Evolutionary conservation across 1,140 invertebrate genomes (phyloP).

Genomic region (Drosophila eugracilis): DNA sequence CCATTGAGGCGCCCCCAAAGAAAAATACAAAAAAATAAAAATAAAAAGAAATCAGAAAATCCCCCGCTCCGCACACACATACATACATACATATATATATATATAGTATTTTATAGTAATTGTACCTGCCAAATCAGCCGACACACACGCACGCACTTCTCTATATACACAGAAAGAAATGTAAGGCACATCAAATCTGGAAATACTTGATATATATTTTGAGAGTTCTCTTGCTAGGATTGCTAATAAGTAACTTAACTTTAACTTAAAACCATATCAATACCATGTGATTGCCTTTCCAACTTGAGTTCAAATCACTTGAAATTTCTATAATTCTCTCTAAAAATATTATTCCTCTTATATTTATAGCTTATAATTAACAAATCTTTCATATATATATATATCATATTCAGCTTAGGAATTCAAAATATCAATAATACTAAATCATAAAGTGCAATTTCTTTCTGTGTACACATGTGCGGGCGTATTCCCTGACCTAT

Average conservation of each 20-base stretch:
- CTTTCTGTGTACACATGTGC: conserved; percentile 1
- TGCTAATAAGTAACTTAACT: too few species aligned
- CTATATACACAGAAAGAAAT: background rate
- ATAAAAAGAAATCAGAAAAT: conserved; percentile 3
- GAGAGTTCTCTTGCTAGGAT: too few species aligned
- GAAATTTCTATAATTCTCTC: too few species aligned
- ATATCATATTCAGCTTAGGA: too few species aligned
- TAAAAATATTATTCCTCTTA: too few species aligned
- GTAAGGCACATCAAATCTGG: background rate
- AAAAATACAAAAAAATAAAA: background rate
- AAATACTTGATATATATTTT: background rate
- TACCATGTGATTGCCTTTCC: too few species aligned
- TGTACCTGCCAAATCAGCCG: conserved; percentile 47
- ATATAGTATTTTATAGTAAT: conserved; percentile 44
- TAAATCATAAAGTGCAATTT: background rate
- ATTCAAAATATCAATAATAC: background rate
- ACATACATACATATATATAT: conserved; percentile 10
- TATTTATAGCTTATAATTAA: too few species aligned
- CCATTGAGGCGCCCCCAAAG: conserved; percentile 25
- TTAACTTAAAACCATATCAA: too few species aligned
- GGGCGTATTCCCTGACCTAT: conserved; percentile 15
- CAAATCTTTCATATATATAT: too few species aligned
- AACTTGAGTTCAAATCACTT: too few species aligned
- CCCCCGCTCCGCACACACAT: background rate
- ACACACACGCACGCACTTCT: background rate